Evolutionary conservation across 2,888 invertebrate genomes (phyloP), one percentile per base, ranked within the genome.

Genomic region (Nomada ferruginata): DNA sequence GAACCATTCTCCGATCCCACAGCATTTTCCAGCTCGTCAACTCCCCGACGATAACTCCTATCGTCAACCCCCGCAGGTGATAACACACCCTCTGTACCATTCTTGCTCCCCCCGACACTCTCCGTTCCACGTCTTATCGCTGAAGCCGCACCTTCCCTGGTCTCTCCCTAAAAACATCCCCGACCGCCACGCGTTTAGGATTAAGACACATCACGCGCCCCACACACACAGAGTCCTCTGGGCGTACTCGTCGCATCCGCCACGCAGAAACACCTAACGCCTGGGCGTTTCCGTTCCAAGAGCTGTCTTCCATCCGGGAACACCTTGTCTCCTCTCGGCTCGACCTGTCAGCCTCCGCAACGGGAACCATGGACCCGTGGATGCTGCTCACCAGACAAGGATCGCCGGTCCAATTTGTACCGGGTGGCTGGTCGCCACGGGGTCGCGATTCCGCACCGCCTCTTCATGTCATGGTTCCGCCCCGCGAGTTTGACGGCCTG

Each of bases 401-500:
- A 53, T 55, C 65, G 59, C 72, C 57, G 66, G 10, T 26, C 11
- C 53, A 20, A 63, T 76, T 82, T 80, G 57, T 36, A 71, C 29
- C 85, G 69, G 66, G 76, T 78, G 75, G 36, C 59, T 74, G 26
- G 78, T 65, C 55, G 61, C 63, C 75, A 76, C 77, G 69, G 74
- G 82, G 61, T 78, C 79, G 82, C 71, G 82, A 84, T 89, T 91
- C 93, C 92, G 92, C 91, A 91, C 93, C 93, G 93, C 93, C 93
- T 93, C 93, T 91, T 92, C 92, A 90, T 89, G 91, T 89, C 90
- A 90, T 92, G 93, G 93, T 93, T 93, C 93, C 93, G 93, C 93
- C 93, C 93, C 93, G 91, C 93, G 92, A 92, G 92, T 93, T 93
- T 93, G 93, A 93, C 91, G 93, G 93, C 93, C 93, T 93, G 93